A percentile compares a stretch with the other conserved stretches of the same genome.
Evolutionary conservation across 2,888 invertebrate species (phyloP).

Genomic region (Drosophila paranaensis): DNA sequence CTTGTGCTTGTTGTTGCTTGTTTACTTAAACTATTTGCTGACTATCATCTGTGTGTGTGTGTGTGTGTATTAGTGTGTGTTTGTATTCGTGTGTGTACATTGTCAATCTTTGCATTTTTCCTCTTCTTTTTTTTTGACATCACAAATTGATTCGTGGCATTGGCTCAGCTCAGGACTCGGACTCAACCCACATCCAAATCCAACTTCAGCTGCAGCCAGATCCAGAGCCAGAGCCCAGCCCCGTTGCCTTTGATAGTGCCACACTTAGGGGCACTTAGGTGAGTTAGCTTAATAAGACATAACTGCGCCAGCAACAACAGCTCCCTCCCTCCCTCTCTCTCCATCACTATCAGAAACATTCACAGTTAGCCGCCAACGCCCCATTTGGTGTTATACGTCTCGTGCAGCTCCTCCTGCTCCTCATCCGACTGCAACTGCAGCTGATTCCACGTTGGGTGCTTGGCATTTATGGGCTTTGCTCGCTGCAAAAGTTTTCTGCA

Average conservation of each 20-base stretch:
- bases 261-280: conserved; percentile 41
- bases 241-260: conserved; percentile 17
- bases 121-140: conserved; percentile 32
- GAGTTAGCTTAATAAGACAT: conserved; percentile 50
- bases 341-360: conserved; percentile 11
- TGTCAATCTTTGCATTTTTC: conserved; percentile 25
- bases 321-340: background rate
- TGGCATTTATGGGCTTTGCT: conserved; percentile 69
- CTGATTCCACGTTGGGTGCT: conserved; percentile 60
- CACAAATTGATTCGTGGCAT: conserved; percentile 53
- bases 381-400: background rate
- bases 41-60: conserved; percentile 21
- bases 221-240: conserved; percentile 13
- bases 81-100: conserved; percentile 12
- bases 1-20: conserved; percentile 32
- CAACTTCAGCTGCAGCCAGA: background rate
- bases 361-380: conserved; percentile 18
- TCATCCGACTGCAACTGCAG: conserved; percentile 7
- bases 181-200: background rate
- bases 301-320: conserved; percentile 30
- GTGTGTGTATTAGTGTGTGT: conserved; percentile 13
- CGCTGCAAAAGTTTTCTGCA: conserved; percentile 61
- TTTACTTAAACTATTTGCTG: conserved; percentile 72
- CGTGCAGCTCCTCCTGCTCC: background rate
- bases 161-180: conserved; percentile 18